A percentile compares a stretch with the other conserved stretches of the same genome.
Conservation (phyloP, 2,113 vertebrate species). For the Corythoichthys intestinalis region DNA sequence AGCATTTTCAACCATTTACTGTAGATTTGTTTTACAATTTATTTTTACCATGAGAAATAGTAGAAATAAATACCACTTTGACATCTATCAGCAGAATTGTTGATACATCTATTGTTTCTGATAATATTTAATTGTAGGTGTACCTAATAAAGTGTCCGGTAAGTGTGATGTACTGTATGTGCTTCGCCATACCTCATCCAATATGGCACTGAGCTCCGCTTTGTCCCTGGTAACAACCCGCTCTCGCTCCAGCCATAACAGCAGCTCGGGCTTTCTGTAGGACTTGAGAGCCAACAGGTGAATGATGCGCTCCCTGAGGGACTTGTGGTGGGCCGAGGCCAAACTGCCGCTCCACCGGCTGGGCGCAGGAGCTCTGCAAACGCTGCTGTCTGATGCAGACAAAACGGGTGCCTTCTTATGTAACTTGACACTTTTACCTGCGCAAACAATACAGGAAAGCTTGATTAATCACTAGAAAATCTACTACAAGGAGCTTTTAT, state of each 20-base stretch:
- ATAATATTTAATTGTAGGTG: background rate
- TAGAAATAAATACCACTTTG: too few species aligned
- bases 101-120: too few species aligned
- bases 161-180: too few species aligned
- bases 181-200: conserved; percentile 70
- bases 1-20: too few species aligned
- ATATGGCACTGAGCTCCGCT: conserved; percentile 58
- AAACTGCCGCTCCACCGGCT: conserved; percentile 43
- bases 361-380: conserved; percentile 48
- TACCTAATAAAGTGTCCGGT: background rate
- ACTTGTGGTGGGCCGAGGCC: conserved; percentile 41
- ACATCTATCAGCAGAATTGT: too few species aligned
- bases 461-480: background rate
- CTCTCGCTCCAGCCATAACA: conserved; percentile 68
- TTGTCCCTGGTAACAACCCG: conserved; percentile 58
- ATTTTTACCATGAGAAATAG: too few species aligned
- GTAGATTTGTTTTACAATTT: too few species aligned
- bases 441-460: background rate
- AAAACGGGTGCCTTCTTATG: conserved; percentile 48
- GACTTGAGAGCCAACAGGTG: conserved; percentile 72
- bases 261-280: conserved; percentile 70
- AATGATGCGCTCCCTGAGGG: conserved; percentile 68
- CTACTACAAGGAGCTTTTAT: background rate
- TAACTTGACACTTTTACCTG: conserved; percentile 68
- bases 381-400: conserved; percentile 35